Evolutionary conservation across 2,888 invertebrate species (phyloP).

Genomic region (Maniola hyperantus): DNA sequence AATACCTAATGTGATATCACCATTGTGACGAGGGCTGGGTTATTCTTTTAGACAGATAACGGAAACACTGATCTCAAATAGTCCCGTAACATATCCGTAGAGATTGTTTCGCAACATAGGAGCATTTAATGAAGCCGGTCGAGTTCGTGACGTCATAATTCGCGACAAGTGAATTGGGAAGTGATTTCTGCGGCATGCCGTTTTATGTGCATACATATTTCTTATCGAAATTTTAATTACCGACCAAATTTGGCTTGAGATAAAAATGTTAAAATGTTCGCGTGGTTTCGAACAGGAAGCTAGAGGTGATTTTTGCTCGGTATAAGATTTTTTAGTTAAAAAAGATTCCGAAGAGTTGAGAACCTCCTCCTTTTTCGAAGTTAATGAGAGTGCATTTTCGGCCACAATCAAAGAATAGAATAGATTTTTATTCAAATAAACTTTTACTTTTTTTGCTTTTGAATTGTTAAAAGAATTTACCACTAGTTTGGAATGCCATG

Average conservation of each 20-base stretch:
- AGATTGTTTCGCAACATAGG: constrained; percentile 64
- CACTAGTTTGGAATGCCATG: too few relatives aligned
- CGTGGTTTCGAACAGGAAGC: background rate
- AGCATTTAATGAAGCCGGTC: constrained; percentile 58
- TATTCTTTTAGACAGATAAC: background rate
- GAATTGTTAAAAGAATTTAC: too few relatives aligned
- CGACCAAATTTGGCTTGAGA: constrained; percentile 14
- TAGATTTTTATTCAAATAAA: too few relatives aligned
- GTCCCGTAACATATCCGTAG: constrained; percentile 45
- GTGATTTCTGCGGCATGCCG: constrained; percentile 14
- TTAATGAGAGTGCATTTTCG: background rate
- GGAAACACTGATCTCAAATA: background rate
- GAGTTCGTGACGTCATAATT: constrained; percentile 45
- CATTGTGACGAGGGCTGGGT: too few relatives aligned
- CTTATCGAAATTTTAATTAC: constrained; percentile 31
- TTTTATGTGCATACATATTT: constrained; percentile 14
- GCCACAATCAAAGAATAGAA: too few relatives aligned
- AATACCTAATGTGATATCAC: too few relatives aligned
- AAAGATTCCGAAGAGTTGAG: too few relatives aligned
- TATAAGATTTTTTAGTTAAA: background rate
- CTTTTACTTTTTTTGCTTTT: too few relatives aligned
- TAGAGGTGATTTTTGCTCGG: background rate
- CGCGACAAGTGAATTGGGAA: constrained; percentile 33
- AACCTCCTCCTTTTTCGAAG: too few relatives aligned
- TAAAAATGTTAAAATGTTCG: constrained; percentile 7